Conservation (phyloP, 2,113 vertebrate species). For the Donacobius atricapilla region DNA sequence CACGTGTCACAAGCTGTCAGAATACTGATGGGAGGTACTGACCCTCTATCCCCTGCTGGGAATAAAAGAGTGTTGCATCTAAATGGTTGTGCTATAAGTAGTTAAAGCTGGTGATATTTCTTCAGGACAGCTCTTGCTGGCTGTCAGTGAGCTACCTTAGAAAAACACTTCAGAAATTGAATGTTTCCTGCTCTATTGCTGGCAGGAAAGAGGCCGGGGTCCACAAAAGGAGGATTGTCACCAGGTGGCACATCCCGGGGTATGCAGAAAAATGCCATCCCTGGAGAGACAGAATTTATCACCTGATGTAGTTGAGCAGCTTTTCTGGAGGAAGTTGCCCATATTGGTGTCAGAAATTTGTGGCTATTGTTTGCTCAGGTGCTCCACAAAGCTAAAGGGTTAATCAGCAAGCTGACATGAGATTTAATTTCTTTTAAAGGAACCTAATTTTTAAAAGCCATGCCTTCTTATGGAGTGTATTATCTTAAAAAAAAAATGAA, state of each 20-base stretch:
- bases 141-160: background rate
- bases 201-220: background rate
- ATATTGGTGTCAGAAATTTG: background rate
- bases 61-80: background rate
- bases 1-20: background rate
- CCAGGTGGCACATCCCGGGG: conserved; percentile 26
- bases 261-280: background rate
- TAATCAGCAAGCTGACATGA: background rate
- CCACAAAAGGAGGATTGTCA: conserved; percentile 20
- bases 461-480: background rate
- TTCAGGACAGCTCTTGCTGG: background rate
- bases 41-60: background rate
- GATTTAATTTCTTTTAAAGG: background rate
- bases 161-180: background rate
- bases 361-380: background rate
- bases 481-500: background rate
- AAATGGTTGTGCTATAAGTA: conserved; percentile 21
- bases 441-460: background rate
- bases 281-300: background rate
- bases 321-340: background rate
- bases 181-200: background rate
- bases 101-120: background rate
- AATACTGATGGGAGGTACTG: background rate
- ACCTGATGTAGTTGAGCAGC: background rate
- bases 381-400: background rate